Conservation (phyloP, 2,888 invertebrate genomes). For the Timema cristinae region DNA sequence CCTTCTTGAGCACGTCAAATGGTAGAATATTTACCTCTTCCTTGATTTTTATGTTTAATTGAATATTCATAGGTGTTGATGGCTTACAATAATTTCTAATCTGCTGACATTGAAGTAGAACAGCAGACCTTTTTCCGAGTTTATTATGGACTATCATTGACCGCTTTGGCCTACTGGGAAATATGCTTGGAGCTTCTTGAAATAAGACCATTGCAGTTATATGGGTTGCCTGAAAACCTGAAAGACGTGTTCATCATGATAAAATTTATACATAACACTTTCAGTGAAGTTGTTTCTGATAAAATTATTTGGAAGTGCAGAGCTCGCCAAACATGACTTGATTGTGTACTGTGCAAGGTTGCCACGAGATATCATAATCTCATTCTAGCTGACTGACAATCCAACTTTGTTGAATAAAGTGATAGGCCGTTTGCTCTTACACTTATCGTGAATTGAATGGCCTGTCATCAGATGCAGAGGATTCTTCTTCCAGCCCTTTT, state of each 20-base stretch:
- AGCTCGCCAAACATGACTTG: background rate
- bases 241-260: background rate
- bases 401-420: background rate
- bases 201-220: background rate
- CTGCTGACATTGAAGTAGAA: constrained; percentile 9
- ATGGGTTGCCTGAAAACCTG: background rate
- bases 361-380: background rate
- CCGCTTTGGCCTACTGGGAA: background rate
- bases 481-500: background rate
- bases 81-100: background rate
- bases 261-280: background rate
- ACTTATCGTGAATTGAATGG: background rate
- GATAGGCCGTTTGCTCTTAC: background rate
- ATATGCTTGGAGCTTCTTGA: background rate
- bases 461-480: background rate
- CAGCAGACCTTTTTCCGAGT: background rate
- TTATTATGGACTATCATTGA: background rate
- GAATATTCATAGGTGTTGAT: background rate
- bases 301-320: background rate
- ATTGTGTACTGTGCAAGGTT: constrained; percentile 1
- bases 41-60: background rate
- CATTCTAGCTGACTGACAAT: constrained; percentile 3
- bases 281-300: background rate
- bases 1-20: background rate
- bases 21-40: background rate